Evolutionary conservation across 2,113 vertebrate species (phyloP).

Genomic region (Onychostruthus taczanowskii): DNA sequence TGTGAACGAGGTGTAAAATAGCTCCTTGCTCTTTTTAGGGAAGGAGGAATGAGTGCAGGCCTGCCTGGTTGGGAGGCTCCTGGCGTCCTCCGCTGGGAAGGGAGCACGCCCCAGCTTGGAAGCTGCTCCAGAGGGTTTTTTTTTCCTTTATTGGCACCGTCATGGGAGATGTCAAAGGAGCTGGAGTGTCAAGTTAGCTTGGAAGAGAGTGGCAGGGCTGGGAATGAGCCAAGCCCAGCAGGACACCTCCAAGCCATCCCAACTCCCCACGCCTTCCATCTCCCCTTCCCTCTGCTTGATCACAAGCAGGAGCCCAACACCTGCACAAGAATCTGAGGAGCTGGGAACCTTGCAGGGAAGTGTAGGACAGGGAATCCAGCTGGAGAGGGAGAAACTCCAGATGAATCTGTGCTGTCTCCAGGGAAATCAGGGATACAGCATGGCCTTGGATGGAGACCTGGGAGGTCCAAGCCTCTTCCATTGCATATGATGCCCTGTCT

Average conservation of each 20-base stretch:
- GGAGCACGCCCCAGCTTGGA: not conserved
- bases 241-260: not conserved
- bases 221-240: not conserved
- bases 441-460: not conserved
- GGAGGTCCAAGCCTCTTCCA: not conserved
- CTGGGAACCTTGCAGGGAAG: not conserved
- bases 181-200: slow-evolving; percentile 15
- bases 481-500: not conserved
- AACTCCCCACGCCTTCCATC: not conserved
- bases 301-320: not conserved
- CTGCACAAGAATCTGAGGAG: not conserved
- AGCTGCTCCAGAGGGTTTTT: not conserved
- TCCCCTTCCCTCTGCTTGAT: not conserved
- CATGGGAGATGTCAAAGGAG: not conserved
- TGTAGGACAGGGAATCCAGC: not conserved
- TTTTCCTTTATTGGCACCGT: not conserved
- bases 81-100: not conserved
- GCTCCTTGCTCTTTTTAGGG: slow-evolving; percentile 53
- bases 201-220: not conserved
- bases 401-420: rapidly evolving
- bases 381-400: not conserved
- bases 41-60: not conserved
- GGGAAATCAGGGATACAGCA: not conserved
- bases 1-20: slow-evolving; percentile 52
- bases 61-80: not conserved